A percentile compares a stretch with the other conserved stretches of the same genome.
These are phyloP conservation scores for Tarsius wallacei DNA, from an alignment of 2,797 vertebrate genomes.

Conservation along the genomic window DNA sequence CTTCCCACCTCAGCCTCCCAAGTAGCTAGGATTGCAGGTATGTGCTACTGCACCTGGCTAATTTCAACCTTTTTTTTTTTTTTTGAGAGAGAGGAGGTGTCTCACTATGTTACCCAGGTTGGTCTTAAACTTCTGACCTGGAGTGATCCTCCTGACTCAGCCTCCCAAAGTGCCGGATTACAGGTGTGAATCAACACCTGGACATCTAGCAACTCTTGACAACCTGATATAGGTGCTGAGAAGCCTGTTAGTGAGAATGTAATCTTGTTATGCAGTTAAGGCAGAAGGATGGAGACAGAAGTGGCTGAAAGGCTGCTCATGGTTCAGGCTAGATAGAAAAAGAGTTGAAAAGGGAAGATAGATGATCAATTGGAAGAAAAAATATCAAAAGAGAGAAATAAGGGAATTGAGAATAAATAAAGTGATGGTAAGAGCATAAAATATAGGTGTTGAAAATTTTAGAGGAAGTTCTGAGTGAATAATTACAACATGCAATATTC, in stretches of 20 bases:
- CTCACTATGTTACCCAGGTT: too few species aligned
- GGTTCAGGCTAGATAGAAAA: neutral
- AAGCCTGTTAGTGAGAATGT: neutral
- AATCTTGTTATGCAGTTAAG: neutral
- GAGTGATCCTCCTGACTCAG: too few species aligned
- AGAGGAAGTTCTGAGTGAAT: conserved; percentile 39
- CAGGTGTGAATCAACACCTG: too few species aligned
- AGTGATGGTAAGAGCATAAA: neutral
- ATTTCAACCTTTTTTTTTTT: too few species aligned
- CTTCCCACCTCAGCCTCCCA: too few species aligned
- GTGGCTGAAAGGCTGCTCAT: neutral
- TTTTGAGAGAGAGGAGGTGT: too few species aligned
- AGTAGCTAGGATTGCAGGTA: too few species aligned
- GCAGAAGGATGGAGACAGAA: neutral
- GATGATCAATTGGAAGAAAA: neutral
- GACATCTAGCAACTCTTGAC: neutral
- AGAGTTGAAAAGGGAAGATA: neutral
- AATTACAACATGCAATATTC: conserved; percentile 28
- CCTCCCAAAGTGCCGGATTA: too few species aligned
- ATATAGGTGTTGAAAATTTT: conserved; percentile 34
- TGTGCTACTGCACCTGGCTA: too few species aligned
- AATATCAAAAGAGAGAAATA: neutral
- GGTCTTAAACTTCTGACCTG: too few species aligned
- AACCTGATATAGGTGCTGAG: neutral
- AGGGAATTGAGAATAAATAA: neutral